Base-by-base conservation (phyloP, 64 coral and sea anemone genomes). In the Montipora sp. region DNA sequence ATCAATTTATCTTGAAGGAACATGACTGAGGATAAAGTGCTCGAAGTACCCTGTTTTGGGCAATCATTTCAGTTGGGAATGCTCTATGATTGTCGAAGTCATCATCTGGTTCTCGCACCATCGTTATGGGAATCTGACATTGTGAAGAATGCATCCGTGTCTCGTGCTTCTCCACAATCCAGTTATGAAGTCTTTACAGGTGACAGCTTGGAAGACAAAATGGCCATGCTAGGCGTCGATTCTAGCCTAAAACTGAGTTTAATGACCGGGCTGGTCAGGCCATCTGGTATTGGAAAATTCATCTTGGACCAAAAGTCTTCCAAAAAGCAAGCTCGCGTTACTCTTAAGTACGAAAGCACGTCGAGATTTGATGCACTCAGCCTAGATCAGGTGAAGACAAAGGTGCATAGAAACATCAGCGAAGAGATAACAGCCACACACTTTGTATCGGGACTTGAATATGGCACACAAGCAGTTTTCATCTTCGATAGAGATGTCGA, bases 401-500 rank as follows among this genome's bases (percentile, higher is more conserved):
- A 77, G 44, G 10, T 46, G 75, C 36, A 77, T 12, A 77, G 75
- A 46, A 46, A 77, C 75, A 43, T 77, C 2, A 47, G 44, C 27
- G 24, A 43, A 77, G 75, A 77, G 75, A 77, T 77, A 12, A 77
- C 44, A 46, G 77, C 77, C 48, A 79, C 77, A 1, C 77, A 79
- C 47, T 79, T 79, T 79, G 77, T 79, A 79, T 79, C 77, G 15
- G 47, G 77, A 3, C 19, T 79, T 51, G 44, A 48, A 79, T 79
- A 79, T 79, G 77, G 77, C 77, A 49, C 11, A 18, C 5, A 53
- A 48, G 77, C 48, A 4, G 4, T 79, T 50, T 79, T 79, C 47
- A 18, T 79, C 15, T 79, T 79, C 16, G 77, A 78, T 48, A 3
- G 76, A 49, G 15, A 50, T 18, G 12, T 78, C 5, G 46, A 51